Percentiles rank a stretch among this genome's conserved stretches.
These are phyloP conservation scores for Pogona vitticeps DNA, from an alignment of 2,113 vertebrate species.

Conservation along the genomic window DNA sequence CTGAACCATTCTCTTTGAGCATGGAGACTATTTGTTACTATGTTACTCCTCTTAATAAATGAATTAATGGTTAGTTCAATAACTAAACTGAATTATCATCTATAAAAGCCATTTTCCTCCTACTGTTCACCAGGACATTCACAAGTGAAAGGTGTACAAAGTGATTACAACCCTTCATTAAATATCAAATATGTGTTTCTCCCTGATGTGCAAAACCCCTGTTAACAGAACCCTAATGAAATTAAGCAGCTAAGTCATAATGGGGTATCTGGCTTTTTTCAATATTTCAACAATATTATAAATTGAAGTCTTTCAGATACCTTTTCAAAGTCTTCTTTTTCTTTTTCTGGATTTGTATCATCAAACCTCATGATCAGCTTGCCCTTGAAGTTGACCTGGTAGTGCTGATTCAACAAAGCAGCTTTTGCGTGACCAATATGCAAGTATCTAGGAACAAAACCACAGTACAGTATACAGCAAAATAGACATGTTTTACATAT, in stretches of 20 bases:
- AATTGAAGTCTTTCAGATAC: constrained; percentile 71
- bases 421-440: constrained; percentile 99
- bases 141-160: background rate
- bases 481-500: background rate
- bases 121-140: background rate
- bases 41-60: background rate
- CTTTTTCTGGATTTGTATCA: constrained; percentile 99
- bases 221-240: background rate
- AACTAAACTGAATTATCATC: too few relatives aligned
- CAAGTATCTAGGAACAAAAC: constrained; percentile 84
- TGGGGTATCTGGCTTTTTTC: background rate
- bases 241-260: background rate
- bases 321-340: constrained; percentile 99
- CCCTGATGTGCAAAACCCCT: too few relatives aligned
- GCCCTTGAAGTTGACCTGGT: constrained; percentile 96
- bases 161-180: background rate
- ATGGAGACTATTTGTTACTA: background rate
- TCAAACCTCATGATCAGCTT: constrained; percentile 99
- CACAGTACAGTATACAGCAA: constrained; percentile 48
- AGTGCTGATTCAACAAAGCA: constrained; percentile 97
- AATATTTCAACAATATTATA: constrained; percentile 34
- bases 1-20: background rate
- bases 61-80: background rate
- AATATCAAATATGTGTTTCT: background rate
- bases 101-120: background rate